These are phyloP conservation scores for Alitta virens DNA, from an alignment of 2,888 invertebrate genomes.

Conservation along the genomic window DNA sequence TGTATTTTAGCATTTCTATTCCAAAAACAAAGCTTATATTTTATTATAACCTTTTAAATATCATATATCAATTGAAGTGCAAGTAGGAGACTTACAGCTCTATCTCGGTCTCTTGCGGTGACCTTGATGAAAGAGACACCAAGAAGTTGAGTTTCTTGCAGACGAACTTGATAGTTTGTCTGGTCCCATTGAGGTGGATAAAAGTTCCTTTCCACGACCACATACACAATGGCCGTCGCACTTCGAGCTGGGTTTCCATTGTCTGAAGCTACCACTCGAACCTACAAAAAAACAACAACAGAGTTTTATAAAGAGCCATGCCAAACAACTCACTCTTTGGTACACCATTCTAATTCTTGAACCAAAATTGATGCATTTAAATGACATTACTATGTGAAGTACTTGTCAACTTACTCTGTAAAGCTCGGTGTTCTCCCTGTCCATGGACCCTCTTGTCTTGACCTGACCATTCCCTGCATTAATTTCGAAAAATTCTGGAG, in stretches of 20 bases:
- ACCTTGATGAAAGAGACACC: conserved; percentile 23
- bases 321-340: too few relatives aligned
- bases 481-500: conserved; percentile 38
- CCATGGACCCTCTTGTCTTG: conserved; percentile 28
- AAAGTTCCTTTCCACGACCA: conserved; percentile 41
- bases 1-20: too few relatives aligned
- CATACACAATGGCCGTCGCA: conserved; percentile 29
- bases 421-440: conserved; percentile 28
- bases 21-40: too few relatives aligned
- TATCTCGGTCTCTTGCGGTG: conserved; percentile 18
- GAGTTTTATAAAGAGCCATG: too few relatives aligned
- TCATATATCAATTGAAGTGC: neutral
- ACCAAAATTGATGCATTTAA: too few relatives aligned
- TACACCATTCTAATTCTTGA: too few relatives aligned
- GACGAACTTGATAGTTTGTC: conserved; percentile 13
- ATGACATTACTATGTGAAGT: too few relatives aligned
- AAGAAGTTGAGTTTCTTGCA: conserved; percentile 27
- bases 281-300: conserved; percentile 29
- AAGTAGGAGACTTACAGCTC: neutral
- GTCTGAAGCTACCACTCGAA: conserved; percentile 48
- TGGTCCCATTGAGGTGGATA: conserved; percentile 32
- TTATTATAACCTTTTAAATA: neutral
- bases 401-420: conserved; percentile 29
- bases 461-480: conserved; percentile 27
- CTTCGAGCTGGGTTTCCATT: conserved; percentile 36